Percentiles rank a stretch among this genome's conserved stretches.
Conservation (phyloP, 2,797 vertebrate species). For the Cyprinella venusta region DNA sequence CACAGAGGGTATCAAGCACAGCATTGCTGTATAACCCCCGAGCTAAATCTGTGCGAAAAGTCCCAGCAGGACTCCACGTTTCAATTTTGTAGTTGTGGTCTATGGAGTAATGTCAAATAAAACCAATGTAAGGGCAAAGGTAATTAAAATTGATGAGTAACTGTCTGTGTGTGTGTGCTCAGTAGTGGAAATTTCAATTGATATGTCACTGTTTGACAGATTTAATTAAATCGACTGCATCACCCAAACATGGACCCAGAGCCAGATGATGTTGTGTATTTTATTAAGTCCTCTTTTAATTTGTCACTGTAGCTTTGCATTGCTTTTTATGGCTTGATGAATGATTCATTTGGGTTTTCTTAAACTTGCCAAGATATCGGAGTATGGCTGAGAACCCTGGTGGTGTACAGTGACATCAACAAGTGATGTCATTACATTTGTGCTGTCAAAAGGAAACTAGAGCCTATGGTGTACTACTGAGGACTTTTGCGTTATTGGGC, state of each 20-base stretch:
- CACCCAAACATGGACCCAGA: constrained; percentile 21
- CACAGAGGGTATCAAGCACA: constrained; percentile 41
- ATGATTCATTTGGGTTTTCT: constrained; percentile 6
- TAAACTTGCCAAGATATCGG: not conserved
- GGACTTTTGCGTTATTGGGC: not conserved
- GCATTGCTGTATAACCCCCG: constrained; percentile 43
- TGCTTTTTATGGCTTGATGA: constrained; percentile 55
- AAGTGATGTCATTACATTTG: constrained; percentile 4
- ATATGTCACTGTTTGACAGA: constrained; percentile 44
- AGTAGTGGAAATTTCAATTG: constrained; percentile 44
- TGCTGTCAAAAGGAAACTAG: constrained; percentile 5
- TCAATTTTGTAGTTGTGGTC: constrained; percentile 32
- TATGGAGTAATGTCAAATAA: constrained; percentile 52
- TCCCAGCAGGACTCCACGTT: constrained; percentile 24
- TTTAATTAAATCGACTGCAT: constrained; percentile 49
- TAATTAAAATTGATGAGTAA: constrained; percentile 38
- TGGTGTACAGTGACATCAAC: constrained; percentile 19
- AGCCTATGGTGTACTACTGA: not conserved
- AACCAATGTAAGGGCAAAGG: constrained; percentile 46
- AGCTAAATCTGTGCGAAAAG: constrained; percentile 57
- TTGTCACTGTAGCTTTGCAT: constrained; percentile 38
- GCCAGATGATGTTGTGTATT: constrained; percentile 32
- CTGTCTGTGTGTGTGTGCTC: constrained; percentile 13
- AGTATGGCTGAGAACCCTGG: not conserved
- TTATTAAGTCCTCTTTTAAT: constrained; percentile 48